Evolutionary conservation across 2,113 vertebrate genomes (phyloP), one percentile per base, ranked within the genome.

Genomic region (Myotis yumanensis): DNA sequence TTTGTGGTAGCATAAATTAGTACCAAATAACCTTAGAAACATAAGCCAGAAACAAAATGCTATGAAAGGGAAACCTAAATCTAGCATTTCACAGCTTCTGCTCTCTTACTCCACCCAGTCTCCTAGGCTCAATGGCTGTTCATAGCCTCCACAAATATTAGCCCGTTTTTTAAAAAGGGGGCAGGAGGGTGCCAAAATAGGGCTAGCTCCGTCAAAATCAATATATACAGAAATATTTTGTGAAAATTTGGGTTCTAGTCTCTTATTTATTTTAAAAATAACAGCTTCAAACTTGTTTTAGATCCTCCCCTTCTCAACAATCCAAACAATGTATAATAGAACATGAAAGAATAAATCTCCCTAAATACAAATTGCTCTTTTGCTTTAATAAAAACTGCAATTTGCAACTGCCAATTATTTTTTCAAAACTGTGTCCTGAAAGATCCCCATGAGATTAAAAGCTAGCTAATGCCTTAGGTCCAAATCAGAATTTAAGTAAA

Each of bases 31-130:
- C 96, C 97, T 97, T 96, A 98, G 87, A 97, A 97, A 97, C 77
- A 97, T 80, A 97, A 97, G 93, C 79, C 69, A 62, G 79, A 90
- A 75, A 95, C 96, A 97, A 97, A 95, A 96, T 90, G 95, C 97
- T 92, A 90, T 97, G 97, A 98, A 98, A 98, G 97, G 98, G 97
- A 96, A 98, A 97, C 96, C 96, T 96, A 98, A 98, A 97, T 97
- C 96, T 95, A 98, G 98, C 97, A 98, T 98, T 98, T 98, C 98
- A 94, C 97, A 98, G 98, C 98, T 98, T 98, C 89, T 97, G 97
- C 97, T 98, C 98, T 96, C 98, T 98, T 98, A 99, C 98, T 98
- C 98, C 98, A 99, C 98, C 98, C 98, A 98, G 98, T 98, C 98
- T 98, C 94, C 97, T 85, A 92, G 10, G 96, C 97, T 98, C 97